Evolutionary conservation across 1,140 invertebrate species (phyloP).

Genomic region (Melitaea cinxia): DNA sequence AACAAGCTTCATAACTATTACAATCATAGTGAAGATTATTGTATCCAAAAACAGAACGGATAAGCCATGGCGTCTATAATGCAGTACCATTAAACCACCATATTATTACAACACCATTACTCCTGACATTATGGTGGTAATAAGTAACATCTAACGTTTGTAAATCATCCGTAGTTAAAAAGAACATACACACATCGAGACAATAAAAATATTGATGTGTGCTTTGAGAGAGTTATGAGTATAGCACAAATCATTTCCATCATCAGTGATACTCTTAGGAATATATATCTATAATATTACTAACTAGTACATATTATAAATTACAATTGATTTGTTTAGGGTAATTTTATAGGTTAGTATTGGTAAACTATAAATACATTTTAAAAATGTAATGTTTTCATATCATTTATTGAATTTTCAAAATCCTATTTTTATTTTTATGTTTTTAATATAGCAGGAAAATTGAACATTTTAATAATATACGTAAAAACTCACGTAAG

Average conservation of each 20-base stretch:
- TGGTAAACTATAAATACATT: too few relatives aligned
- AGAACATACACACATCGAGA: slow-evolving; percentile 31
- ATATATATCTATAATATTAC: neutral
- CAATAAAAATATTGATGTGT: slow-evolving; percentile 36
- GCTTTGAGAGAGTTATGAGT: slow-evolving; percentile 1
- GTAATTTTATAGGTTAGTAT: too few relatives aligned
- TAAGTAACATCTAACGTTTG: slow-evolving; percentile 44
- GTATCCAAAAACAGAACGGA: slow-evolving; percentile 23
- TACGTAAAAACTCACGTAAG: too few relatives aligned
- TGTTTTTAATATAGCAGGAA: too few relatives aligned
- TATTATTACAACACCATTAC: slow-evolving; percentile 45
- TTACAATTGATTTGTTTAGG: neutral
- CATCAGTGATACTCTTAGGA: slow-evolving; percentile 5
- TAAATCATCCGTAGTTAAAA: slow-evolving; percentile 48
- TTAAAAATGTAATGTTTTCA: too few relatives aligned
- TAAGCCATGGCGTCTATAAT: slow-evolving; percentile 32
- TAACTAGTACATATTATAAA: too few relatives aligned
- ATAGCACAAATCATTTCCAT: neutral
- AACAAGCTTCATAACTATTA: slow-evolving; percentile 3
- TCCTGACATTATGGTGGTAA: slow-evolving; percentile 37
- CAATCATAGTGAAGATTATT: too few relatives aligned
- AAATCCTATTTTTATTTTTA: too few relatives aligned
- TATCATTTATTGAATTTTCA: too few relatives aligned
- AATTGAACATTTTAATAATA: too few relatives aligned
- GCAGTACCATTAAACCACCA: slow-evolving; percentile 41